phyloP scores from a whole-genome alignment of 2,113 vertebrate species.

The Engraulis encrasicolus region DNA sequence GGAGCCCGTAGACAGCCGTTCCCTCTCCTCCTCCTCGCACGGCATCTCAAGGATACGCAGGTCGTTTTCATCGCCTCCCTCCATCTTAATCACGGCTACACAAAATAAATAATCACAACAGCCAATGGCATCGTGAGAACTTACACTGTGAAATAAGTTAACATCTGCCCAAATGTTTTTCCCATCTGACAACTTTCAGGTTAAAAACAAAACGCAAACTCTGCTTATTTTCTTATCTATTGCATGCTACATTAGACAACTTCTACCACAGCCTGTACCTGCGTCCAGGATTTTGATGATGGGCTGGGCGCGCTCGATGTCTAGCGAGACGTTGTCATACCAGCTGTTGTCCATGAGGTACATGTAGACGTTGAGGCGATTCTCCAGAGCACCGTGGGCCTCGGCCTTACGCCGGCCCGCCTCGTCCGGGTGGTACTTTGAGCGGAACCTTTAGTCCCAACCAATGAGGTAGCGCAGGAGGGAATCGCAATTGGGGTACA shows the following conservation, averaged over 20 bases:
- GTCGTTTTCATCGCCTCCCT: conserved; percentile 88
- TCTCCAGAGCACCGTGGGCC: conserved; percentile 80
- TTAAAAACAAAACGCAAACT: no score
- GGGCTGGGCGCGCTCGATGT: conserved; percentile 83
- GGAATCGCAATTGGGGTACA: background rate
- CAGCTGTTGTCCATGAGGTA: conserved; percentile 86
- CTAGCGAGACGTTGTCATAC: conserved; percentile 84
- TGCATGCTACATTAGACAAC: no score
- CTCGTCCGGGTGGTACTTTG: conserved; percentile 93
- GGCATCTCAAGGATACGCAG: conserved; percentile 87
- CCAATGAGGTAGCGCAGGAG: background rate
- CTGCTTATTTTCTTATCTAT: no score
- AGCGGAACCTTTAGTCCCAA: conserved; percentile 83
- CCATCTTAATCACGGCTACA: conserved; percentile 93
- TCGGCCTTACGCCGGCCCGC: conserved; percentile 83
- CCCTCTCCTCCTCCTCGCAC: conserved; percentile 77
- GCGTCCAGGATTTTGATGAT: conserved; percentile 90
- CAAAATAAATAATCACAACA: no score
- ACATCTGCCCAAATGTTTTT: no score
- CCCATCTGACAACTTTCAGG: no score
- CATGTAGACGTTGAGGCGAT: conserved; percentile 82
- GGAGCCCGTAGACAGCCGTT: conserved; percentile 52
- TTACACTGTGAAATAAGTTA: no score
- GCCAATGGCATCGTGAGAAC: no score
- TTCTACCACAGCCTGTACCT: no score